A percentile compares a stretch with the other conserved stretches of the same genome.
These are phyloP conservation scores for Caretta caretta DNA, from an alignment of 2,113 vertebrate genomes.

Conservation along the genomic window DNA sequence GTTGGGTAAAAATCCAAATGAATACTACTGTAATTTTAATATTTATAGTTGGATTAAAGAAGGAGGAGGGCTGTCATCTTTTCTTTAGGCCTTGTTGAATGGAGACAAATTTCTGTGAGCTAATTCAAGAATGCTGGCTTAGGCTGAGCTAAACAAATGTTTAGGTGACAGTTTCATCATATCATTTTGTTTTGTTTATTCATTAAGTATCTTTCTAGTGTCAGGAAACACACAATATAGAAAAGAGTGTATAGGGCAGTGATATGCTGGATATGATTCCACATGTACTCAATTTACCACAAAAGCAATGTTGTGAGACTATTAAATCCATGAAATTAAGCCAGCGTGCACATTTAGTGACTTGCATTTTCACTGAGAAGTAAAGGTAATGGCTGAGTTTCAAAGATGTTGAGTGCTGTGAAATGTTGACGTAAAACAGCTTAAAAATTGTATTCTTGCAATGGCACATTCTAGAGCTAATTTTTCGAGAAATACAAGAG, in stretches of 20 bases:
- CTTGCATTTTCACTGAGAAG: constrained; percentile 51
- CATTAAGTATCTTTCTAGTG: not conserved
- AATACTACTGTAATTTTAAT: constrained; percentile 53
- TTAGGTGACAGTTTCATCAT: not conserved
- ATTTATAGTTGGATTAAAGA: constrained; percentile 35
- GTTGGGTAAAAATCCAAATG: constrained; percentile 41
- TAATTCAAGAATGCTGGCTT: constrained; percentile 14
- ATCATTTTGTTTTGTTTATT: not conserved
- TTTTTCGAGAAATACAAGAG: not conserved
- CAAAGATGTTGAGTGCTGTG: not conserved
- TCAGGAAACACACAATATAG: not conserved
- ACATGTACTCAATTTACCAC: not conserved
- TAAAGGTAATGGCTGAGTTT: not conserved
- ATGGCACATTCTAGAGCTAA: not conserved
- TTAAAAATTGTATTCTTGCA: not conserved
- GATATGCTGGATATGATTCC: not conserved
- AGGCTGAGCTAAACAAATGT: constrained; percentile 38
- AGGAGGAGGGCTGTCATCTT: not conserved
- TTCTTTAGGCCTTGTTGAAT: not conserved
- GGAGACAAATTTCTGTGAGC: not conserved
- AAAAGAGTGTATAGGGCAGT: not conserved
- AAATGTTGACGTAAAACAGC: not conserved
- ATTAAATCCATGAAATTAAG: not conserved
- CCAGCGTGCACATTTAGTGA: not conserved
- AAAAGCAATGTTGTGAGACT: constrained; percentile 20